Conservation (phyloP, 1,140 invertebrate species). For the Streblospio benedicti region DNA sequence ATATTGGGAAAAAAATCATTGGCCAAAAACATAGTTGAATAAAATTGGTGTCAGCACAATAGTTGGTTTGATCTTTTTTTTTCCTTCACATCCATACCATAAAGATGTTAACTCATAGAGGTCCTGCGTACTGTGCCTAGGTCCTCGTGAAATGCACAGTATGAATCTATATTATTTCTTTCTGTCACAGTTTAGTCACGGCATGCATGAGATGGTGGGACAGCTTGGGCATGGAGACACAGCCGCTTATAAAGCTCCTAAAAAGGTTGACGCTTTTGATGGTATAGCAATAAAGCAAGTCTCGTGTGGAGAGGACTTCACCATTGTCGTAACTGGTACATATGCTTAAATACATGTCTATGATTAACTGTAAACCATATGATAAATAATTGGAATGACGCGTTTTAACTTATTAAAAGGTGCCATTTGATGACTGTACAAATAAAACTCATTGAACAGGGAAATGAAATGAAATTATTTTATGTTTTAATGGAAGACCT, state of each 20-base stretch:
- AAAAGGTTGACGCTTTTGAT: slow-evolving; percentile 38
- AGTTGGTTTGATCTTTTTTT: too few relatives aligned
- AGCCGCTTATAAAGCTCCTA: slow-evolving; percentile 42
- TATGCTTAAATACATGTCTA: background rate
- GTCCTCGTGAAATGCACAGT: too few relatives aligned
- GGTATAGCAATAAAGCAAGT: slow-evolving; percentile 41
- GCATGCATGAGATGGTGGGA: slow-evolving; percentile 32
- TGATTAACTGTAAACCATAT: too few relatives aligned
- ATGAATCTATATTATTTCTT: too few relatives aligned
- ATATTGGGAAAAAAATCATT: too few relatives aligned
- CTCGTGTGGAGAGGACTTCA: slow-evolving; percentile 46
- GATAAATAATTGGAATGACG: background rate
- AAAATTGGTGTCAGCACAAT: too few relatives aligned
- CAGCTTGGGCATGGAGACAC: slow-evolving; percentile 45
- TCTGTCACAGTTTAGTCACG: slow-evolving; percentile 25
- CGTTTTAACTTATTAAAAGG: too few relatives aligned
- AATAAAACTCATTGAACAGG: background rate
- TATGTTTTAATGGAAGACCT: background rate
- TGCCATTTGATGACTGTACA: too few relatives aligned
- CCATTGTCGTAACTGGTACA: slow-evolving; percentile 43
- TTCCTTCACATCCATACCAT: too few relatives aligned
- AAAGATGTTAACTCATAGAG: too few relatives aligned
- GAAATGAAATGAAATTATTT: background rate
- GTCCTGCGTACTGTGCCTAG: too few relatives aligned
- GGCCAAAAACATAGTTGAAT: too few relatives aligned